Base-by-base conservation (phyloP, 2,113 vertebrate species). In the Illadopsis cleaveri region DNA sequence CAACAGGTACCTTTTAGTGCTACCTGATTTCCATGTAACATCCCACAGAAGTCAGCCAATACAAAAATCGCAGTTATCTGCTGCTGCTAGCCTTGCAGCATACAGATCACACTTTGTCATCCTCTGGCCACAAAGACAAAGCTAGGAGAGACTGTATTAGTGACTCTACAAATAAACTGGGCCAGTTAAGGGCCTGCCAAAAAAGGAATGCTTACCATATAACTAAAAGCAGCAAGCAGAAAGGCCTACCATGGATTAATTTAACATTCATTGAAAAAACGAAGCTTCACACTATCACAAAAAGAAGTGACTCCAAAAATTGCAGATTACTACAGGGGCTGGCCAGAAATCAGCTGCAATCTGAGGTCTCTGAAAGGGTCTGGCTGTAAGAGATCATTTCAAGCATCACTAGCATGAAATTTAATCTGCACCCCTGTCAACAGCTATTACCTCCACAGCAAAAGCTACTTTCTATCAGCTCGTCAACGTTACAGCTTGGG, bases 381-480 rank as follows among this genome's bases (percentile, higher is more conserved):
- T 86, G 50, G 7, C 42, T 45, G 1, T 15, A 88, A 68, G 11
- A 94, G 35, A 75, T 61, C 35, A 89, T 92, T 93, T 92, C 79
- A 92, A 94, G 82, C 66, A 88, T 28, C 71, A 86, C 3, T 2
- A 76, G 71, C 58, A 56, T 14, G 65, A 88, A 80, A 92, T 82
- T 77, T 65, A 48, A 86, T 80, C 64, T 65, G 71, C 11, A 76
- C 7, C 40, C 48, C 50, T 90, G 28, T 64, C 78, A 88, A 42
- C 23, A 60, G 60, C 66, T 88, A 58, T 58, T 71, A 87, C 38
- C 53, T 76, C 64, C 45, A 72, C 10, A 90, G 57, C 11, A 94
- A 89, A 85, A 80, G 45, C n/a, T 77, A 53, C 58, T 30, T 76
- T 72, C 33, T 88, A 90, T 76, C 86, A 90, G 35, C 45, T 90